Conservation (phyloP, 2,888 invertebrate genomes). For the Xestia ashworthii region DNA sequence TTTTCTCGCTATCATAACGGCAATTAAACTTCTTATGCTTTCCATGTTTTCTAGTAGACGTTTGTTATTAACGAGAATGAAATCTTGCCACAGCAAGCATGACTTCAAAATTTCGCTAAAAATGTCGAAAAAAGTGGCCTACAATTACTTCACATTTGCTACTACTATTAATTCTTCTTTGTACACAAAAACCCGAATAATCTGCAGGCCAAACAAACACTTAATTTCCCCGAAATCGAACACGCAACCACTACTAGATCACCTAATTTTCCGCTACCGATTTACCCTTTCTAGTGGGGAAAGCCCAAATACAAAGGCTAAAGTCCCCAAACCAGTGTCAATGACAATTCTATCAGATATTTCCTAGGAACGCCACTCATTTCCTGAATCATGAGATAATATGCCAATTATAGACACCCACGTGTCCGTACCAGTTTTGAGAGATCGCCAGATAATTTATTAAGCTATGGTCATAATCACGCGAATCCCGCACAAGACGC, state of each 20-base stretch:
- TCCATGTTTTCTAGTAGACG: too few relatives aligned
- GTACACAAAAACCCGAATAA: not conserved
- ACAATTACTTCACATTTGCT: not conserved
- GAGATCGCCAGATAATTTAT: conserved; percentile 23
- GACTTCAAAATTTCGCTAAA: not conserved
- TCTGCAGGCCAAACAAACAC: not conserved
- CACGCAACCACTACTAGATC: not conserved
- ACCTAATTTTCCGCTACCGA: not conserved
- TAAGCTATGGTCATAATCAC: not conserved
- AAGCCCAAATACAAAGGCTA: not conserved
- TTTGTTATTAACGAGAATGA: not conserved
- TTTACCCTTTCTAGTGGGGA: conserved; percentile 12
- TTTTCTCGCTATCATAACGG: not conserved
- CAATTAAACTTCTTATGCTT: not conserved
- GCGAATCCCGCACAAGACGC: not conserved
- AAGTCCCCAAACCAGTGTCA: not conserved
- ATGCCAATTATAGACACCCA: conserved; percentile 30
- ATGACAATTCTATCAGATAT: conserved; percentile 16
- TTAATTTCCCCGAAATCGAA: not conserved
- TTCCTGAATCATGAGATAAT: conserved; percentile 50
- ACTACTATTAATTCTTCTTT: not conserved
- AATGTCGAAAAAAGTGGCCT: not conserved
- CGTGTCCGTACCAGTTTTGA: conserved; percentile 36
- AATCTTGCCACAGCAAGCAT: too few relatives aligned
- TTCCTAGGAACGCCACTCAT: conserved; percentile 36